These are phyloP conservation scores for Hirtodrosophila duncani DNA, from an alignment of 2,888 invertebrate species.

Conservation along the genomic window DNA sequence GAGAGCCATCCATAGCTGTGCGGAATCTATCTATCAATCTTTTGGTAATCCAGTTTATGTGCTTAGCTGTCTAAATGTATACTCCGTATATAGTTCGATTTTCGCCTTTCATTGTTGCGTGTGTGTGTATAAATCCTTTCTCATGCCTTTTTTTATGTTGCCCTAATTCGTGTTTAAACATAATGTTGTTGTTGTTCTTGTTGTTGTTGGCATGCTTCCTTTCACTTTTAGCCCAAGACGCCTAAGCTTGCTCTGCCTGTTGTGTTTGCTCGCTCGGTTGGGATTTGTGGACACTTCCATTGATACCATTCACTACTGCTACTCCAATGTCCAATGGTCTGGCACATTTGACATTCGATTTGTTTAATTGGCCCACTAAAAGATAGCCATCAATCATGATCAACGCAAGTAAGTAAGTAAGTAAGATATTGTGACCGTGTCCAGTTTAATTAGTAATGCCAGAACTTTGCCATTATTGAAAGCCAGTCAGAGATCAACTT, in stretches of 20 bases:
- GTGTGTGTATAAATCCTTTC: constrained; percentile 67
- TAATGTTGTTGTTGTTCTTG: constrained; percentile 56
- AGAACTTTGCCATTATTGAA: no score
- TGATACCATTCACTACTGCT: constrained; percentile 9
- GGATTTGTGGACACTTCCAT: constrained; percentile 12
- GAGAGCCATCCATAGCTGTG: constrained; percentile 1
- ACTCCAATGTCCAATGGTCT: no score
- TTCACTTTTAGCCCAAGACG: not conserved
- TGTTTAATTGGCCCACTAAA: constrained; percentile 63
- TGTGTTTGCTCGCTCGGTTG: constrained; percentile 3
- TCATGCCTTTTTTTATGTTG: constrained; percentile 65
- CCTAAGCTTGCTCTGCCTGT: constrained; percentile 5
- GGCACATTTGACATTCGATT: constrained; percentile 51
- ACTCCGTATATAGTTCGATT: constrained; percentile 14
- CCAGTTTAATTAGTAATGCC: constrained; percentile 47
- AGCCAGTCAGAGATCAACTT: no score
- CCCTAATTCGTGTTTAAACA: constrained; percentile 73
- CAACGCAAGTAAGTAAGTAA: not conserved
- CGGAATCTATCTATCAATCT: constrained; percentile 63
- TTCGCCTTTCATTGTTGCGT: constrained; percentile 43
- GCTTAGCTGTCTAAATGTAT: constrained; percentile 28
- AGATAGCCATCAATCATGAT: constrained; percentile 63
- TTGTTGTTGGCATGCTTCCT: constrained; percentile 57
- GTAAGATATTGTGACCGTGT: constrained; percentile 6
- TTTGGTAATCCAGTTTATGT: constrained; percentile 67